Evolutionary conservation across 1,140 invertebrate genomes (phyloP), one percentile per base, ranked within the genome.

Genomic region (Ostrea denselamellosa): DNA sequence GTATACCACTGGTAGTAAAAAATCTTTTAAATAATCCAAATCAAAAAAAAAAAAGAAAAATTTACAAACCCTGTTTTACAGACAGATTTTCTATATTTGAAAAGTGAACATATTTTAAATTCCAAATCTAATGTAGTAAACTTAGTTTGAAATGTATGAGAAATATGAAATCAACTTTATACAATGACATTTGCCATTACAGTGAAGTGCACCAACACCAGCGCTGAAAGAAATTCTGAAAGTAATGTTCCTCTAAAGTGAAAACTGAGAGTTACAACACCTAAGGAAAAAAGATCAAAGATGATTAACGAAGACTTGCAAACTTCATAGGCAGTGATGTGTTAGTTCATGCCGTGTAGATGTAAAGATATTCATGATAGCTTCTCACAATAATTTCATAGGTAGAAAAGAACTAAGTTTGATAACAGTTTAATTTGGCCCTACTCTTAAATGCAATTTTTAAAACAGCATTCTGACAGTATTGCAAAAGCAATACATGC

Each of bases 61-160:
- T 9, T 22, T 77, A 77, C 68, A 77, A 77, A 77, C 68, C 68
- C 68, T 28, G 22, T 28, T 77, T 77, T 28, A 77, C 68, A 77
- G 22, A 12, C 68, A 77, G 28, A 77, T 14, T 17, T 77, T 77
- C 14, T 28, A 77, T 44, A 44, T 62, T 62, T n/a, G 28, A 77
- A 77, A 77, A 77, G 68, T 77, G 22, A 77, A 28, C 68, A 77
- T 77, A 28, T 8, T 58, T 62, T 19, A 62, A 62, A 19, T 62
- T 62, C n/a, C 56, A 77, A 77, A 77, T 17, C 28, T 34, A 22
- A 22, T 25, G 9, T 77, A 77, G 28, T 25, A 77, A 28, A 34
- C 25, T 34, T 28, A 77, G 28, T 7, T 62, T 62, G 0, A 34
- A 22, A 34, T 77, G 68, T 77, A 25, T 2, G 14, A 28, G 14